phyloP scores from a whole-genome alignment of 1,140 invertebrate genomes.

The Platyscapa corneri region DNA sequence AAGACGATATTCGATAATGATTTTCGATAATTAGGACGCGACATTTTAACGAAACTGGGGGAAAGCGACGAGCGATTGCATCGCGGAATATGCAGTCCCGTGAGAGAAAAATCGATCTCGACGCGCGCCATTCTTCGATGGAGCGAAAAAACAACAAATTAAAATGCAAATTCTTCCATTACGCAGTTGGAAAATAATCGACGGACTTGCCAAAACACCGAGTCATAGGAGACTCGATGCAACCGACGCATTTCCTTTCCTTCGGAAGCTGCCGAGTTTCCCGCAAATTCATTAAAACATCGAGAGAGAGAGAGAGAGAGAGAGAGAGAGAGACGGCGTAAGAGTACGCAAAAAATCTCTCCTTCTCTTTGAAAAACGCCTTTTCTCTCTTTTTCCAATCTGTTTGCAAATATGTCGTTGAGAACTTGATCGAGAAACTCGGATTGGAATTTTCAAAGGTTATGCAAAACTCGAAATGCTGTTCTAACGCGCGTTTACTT shows the following conservation, averaged over 20 bases:
- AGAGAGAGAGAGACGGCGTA: too few species aligned
- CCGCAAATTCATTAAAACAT: constrained; percentile 34
- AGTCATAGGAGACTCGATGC: neutral
- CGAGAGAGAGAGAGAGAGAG: neutral
- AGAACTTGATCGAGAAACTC: too few species aligned
- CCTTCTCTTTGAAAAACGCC: too few species aligned
- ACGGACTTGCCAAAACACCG: neutral
- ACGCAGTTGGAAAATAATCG: neutral
- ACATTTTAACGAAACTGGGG: neutral
- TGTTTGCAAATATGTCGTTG: constrained; percentile 12
- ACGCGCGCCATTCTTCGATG: neutral
- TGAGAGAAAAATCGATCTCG: neutral
- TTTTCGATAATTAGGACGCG: too few species aligned
- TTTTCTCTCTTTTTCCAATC: too few species aligned
- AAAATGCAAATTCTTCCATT: constrained; percentile 7
- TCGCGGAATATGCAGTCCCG: neutral
- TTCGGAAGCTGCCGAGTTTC: neutral
- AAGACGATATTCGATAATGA: too few species aligned
- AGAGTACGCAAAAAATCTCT: too few species aligned
- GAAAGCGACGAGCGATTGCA: neutral
- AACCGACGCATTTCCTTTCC: neutral
- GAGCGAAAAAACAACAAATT: neutral
- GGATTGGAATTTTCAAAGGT: too few species aligned
- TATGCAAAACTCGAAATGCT: neutral
- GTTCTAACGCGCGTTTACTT: neutral